Evolutionary conservation across 1,140 invertebrate species (phyloP).

Genomic region (Druon quercuslanigerum): DNA sequence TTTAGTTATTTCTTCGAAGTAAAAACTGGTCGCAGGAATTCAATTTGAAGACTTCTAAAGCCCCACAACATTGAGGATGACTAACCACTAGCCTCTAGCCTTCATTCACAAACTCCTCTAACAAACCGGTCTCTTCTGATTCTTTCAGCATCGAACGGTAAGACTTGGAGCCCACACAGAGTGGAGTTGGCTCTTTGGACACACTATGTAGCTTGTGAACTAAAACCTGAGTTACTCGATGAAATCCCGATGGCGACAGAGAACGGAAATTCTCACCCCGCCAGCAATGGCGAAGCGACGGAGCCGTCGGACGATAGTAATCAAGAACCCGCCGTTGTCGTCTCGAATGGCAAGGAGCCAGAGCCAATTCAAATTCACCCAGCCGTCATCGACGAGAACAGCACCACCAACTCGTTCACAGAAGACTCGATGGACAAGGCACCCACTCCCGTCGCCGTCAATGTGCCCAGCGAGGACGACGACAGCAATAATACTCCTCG

Average conservation of each 20-base stretch:
- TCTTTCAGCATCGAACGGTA: slow-evolving; percentile 76
- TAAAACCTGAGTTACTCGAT: slow-evolving; percentile 88
- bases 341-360: slow-evolving; percentile 58
- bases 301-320: slow-evolving; percentile 58
- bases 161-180: slow-evolving; percentile 87
- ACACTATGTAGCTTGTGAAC: slow-evolving; percentile 88
- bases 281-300: slow-evolving; percentile 49
- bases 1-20: background rate
- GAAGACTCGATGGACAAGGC: slow-evolving; percentile 82
- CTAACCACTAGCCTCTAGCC: background rate
- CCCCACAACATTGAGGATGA: slow-evolving; percentile 6
- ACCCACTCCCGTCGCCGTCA: slow-evolving; percentile 69
- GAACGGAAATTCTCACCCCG: slow-evolving; percentile 75
- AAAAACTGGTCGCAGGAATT: background rate
- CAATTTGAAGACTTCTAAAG: background rate
- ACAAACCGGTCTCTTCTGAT: slow-evolving; percentile 24
- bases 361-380: slow-evolving; percentile 59
- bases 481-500: slow-evolving; percentile 71
- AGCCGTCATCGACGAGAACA: slow-evolving; percentile 73
- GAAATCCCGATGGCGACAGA: slow-evolving; percentile 81
- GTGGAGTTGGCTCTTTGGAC: slow-evolving; percentile 94
- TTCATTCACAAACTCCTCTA: background rate
- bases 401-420: slow-evolving; percentile 82
- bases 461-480: slow-evolving; percentile 66
- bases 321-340: slow-evolving; percentile 55